Conservation (phyloP, 2,888 invertebrate genomes). For the Plagodis dolabraria region DNA sequence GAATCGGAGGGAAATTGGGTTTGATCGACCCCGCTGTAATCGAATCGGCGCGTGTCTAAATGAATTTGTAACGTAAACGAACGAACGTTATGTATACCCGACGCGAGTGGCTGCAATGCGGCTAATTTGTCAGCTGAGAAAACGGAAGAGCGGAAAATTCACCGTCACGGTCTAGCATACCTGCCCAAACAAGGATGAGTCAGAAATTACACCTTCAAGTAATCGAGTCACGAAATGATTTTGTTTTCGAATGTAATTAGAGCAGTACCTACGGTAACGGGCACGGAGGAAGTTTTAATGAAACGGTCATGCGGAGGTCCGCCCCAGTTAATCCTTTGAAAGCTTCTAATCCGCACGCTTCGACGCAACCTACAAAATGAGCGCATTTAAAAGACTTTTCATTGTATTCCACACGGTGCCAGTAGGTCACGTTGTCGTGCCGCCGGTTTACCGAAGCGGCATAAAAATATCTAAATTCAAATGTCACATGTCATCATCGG, state of each 20-base stretch:
- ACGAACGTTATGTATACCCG: conserved; percentile 20
- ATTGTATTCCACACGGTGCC: conserved; percentile 30
- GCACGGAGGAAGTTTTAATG: conserved; percentile 63
- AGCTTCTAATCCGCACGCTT: conserved; percentile 66
- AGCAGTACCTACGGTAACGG: conserved; percentile 33
- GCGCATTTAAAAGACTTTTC: conserved; percentile 45
- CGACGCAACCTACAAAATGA: conserved; percentile 46
- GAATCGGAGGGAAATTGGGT: conserved; percentile 54
- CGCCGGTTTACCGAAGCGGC: neutral
- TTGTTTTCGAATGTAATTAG: conserved; percentile 63
- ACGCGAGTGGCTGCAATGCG: conserved; percentile 20
- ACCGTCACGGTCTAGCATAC: conserved; percentile 18
- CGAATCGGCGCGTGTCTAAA: conserved; percentile 52
- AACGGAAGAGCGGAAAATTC: conserved; percentile 22
- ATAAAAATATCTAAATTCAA: conserved; percentile 31
- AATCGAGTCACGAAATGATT: conserved; percentile 58
- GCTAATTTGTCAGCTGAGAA: conserved; percentile 27
- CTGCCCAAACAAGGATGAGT: conserved; percentile 32
- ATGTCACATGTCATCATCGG: conserved; percentile 33
- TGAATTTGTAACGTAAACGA: conserved; percentile 50
- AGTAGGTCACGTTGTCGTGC: conserved; percentile 25
- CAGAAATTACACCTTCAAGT: conserved; percentile 39
- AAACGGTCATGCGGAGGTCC: conserved; percentile 62
- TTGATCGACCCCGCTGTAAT: conserved; percentile 55
- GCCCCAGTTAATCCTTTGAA: conserved; percentile 71